Percentiles rank a stretch among this genome's conserved stretches.
Conservation (phyloP, 2,888 invertebrate genomes). For the Acanthosepion lycidas region DNA sequence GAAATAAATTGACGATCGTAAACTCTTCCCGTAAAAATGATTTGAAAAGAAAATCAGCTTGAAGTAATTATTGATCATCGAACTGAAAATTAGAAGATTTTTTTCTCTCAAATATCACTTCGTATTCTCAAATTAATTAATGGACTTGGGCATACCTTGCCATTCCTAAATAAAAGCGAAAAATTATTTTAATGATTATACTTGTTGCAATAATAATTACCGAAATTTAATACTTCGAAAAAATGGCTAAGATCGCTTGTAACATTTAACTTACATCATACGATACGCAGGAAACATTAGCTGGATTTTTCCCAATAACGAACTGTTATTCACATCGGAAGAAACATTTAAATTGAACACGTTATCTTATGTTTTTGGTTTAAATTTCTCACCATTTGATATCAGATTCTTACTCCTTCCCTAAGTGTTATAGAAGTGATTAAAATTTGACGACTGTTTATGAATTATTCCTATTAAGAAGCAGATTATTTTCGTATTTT, state of each 20-base stretch:
- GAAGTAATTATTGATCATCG: background rate
- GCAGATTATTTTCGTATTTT: too few species aligned
- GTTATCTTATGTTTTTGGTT: too few species aligned
- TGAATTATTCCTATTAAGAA: too few species aligned
- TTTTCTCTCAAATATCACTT: background rate
- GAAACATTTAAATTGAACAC: too few species aligned
- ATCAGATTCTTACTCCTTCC: too few species aligned
- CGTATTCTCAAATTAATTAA: background rate
- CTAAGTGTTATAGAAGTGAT: too few species aligned
- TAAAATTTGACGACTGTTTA: too few species aligned
- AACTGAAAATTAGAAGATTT: background rate
- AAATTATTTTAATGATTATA: background rate
- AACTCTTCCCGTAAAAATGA: too few species aligned
- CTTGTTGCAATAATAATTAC: background rate
- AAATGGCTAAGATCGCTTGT: background rate
- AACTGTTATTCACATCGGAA: background rate
- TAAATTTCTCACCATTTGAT: too few species aligned
- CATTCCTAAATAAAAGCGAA: background rate
- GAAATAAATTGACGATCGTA: too few species aligned
- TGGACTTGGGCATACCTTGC: background rate
- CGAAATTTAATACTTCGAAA: background rate
- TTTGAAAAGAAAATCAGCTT: background rate
- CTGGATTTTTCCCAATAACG: background rate
- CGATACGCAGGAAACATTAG: background rate
- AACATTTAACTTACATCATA: background rate